A percentile compares a stretch with the other conserved stretches of the same genome.
Conservation (phyloP, 2,888 invertebrate genomes). For the Coleophora flavipennella region DNA sequence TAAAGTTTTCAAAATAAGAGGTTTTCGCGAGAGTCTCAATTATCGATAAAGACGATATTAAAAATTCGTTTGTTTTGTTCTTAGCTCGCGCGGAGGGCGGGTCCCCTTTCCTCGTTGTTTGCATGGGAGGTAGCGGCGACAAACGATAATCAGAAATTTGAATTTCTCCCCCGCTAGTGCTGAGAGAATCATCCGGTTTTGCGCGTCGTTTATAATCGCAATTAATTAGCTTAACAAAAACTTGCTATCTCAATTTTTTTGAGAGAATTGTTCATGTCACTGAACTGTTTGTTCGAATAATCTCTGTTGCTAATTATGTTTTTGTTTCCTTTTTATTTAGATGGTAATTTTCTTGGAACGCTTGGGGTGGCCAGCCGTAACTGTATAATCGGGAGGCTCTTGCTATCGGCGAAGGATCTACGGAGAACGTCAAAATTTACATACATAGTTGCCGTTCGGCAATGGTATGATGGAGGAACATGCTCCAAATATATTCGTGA, state of each 20-base stretch:
- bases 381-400: slow-evolving; percentile 18
- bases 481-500: slow-evolving; percentile 67
- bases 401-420: slow-evolving; percentile 40
- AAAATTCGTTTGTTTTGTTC: slow-evolving; percentile 74
- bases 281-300: slow-evolving; percentile 31
- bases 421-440: slow-evolving; percentile 46
- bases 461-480: slow-evolving; percentile 57
- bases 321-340: slow-evolving; percentile 18
- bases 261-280: slow-evolving; percentile 39
- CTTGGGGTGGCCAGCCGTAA: slow-evolving; percentile 19
- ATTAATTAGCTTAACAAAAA: slow-evolving; percentile 60
- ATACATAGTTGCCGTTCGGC: slow-evolving; percentile 52
- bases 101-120: slow-evolving; percentile 68
- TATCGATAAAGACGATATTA: slow-evolving; percentile 73
- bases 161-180: slow-evolving; percentile 59
- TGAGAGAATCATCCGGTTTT: slow-evolving; percentile 64
- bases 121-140: slow-evolving; percentile 56
- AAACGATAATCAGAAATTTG: slow-evolving; percentile 68
- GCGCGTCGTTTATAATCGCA: slow-evolving; percentile 59
- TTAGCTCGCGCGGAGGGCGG: slow-evolving; percentile 58
- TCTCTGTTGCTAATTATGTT: slow-evolving; percentile 29
- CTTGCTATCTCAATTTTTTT: slow-evolving; percentile 40
- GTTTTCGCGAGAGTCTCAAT: slow-evolving; percentile 70
- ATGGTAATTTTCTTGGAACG: slow-evolving; percentile 9
- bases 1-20: slow-evolving; percentile 71